These are phyloP conservation scores for Heliconius cydno DNA, from an alignment of 2,888 invertebrate species.

Conservation along the genomic window DNA sequence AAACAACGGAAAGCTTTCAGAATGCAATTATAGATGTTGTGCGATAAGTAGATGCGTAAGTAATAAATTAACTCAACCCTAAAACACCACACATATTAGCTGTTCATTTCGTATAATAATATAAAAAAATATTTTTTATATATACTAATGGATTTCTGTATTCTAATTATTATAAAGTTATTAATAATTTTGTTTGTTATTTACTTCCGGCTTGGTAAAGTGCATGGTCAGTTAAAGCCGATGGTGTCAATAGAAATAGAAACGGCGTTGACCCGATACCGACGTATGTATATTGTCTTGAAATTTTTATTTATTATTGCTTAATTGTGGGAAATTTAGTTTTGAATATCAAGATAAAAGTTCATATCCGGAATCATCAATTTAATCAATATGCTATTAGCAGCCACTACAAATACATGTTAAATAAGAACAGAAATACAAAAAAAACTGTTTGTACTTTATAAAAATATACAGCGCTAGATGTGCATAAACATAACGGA, in stretches of 20 bases:
- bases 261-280: not conserved
- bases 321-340: not conserved
- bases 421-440: too few species aligned
- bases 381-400: not conserved
- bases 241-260: not conserved
- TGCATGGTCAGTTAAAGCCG: not conserved
- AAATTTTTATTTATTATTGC: not conserved
- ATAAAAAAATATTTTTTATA: too few species aligned
- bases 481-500: not conserved
- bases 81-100: not conserved
- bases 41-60: conserved; percentile 51
- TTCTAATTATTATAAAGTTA: not conserved
- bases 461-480: too few species aligned
- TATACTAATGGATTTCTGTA: not conserved
- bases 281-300: too few species aligned
- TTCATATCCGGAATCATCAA: not conserved
- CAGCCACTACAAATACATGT: too few species aligned
- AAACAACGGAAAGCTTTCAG: conserved; percentile 56
- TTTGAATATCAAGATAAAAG: not conserved
- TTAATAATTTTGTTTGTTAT: not conserved
- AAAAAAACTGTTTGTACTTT: too few species aligned
- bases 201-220: not conserved
- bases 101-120: too few species aligned
- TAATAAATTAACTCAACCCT: conserved; percentile 43
- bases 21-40: conserved; percentile 58